Conservation (phyloP, 1,140 invertebrate species). For the Drosophila ficusphila region DNA sequence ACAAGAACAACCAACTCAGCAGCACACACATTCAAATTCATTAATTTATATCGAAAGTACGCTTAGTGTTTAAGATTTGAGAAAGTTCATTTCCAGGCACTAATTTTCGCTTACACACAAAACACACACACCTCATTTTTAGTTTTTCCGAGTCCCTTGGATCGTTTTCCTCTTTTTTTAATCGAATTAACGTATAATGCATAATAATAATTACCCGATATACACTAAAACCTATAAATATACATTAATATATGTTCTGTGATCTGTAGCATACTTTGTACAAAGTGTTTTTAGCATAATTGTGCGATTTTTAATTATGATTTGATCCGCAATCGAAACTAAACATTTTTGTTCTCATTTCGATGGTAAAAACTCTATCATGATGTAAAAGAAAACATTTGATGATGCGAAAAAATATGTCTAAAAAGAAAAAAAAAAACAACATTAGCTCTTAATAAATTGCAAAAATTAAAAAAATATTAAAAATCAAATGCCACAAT, state of each 20-base stretch:
- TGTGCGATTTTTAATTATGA: constrained; percentile 71
- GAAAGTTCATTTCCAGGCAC: constrained; percentile 47
- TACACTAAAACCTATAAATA: constrained; percentile 69
- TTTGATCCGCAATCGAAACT: constrained; percentile 50
- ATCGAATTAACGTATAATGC: constrained; percentile 54
- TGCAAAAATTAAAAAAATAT: constrained; percentile 52
- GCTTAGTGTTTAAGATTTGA: constrained; percentile 49
- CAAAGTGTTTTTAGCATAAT: constrained; percentile 83
- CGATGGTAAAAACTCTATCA: constrained; percentile 45
- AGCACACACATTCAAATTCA: constrained; percentile 58
- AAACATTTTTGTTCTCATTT: constrained; percentile 38
- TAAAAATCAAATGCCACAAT: constrained; percentile 53
- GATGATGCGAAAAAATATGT: constrained; percentile 43
- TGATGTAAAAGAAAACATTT: constrained; percentile 51
- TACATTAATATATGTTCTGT: constrained; percentile 80
- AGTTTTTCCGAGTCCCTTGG: constrained; percentile 48
- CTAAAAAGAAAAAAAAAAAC: constrained; percentile 25
- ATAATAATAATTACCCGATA: constrained; percentile 60
- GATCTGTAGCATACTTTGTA: constrained; percentile 84
- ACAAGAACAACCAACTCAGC: constrained; percentile 44
- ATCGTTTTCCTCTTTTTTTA: constrained; percentile 58
- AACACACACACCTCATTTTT: constrained; percentile 65
- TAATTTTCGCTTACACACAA: constrained; percentile 61
- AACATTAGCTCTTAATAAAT: constrained; percentile 47
- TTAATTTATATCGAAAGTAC: constrained; percentile 60